Percentiles rank a stretch among this genome's conserved stretches.
Evolutionary conservation across 1,140 invertebrate species (phyloP).

Genomic region (Frieseomelitta varia): DNA sequence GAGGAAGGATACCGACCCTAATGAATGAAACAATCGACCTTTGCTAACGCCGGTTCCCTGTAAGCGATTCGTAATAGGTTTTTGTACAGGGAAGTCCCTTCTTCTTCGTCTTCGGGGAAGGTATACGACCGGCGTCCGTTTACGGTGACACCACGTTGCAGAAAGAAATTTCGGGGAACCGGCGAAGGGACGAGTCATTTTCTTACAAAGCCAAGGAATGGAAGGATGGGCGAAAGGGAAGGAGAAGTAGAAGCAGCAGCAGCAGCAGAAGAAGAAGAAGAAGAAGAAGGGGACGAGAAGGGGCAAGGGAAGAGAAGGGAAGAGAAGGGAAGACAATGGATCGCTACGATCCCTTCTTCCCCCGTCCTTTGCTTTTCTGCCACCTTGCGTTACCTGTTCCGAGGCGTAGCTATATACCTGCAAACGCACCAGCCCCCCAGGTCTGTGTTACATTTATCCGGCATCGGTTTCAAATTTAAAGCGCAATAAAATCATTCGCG

Average conservation of each 20-base stretch:
- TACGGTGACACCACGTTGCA: neutral
- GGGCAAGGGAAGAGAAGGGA: neutral
- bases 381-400: constrained; percentile 53
- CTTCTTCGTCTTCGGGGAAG: too few relatives aligned
- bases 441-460: constrained; percentile 16
- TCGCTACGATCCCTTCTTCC: constrained; percentile 27
- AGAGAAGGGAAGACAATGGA: constrained; percentile 50
- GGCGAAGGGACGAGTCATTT: constrained; percentile 11
- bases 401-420: constrained; percentile 5
- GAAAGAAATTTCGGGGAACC: constrained; percentile 51
- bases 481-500: constrained; percentile 36
- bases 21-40: constrained; percentile 27
- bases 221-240: neutral
- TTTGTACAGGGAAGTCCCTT: neutral
- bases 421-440: constrained; percentile 6
- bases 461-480: constrained; percentile 53
- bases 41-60: neutral
- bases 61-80: neutral
- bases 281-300: too few relatives aligned
- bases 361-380: constrained; percentile 34
- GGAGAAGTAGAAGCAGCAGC: neutral
- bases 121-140: neutral
- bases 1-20: neutral
- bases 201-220: constrained; percentile 11
- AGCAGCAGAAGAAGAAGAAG: neutral